phyloP scores from a whole-genome alignment of 2,888 invertebrate genomes.

The Deroplatys truncata region DNA sequence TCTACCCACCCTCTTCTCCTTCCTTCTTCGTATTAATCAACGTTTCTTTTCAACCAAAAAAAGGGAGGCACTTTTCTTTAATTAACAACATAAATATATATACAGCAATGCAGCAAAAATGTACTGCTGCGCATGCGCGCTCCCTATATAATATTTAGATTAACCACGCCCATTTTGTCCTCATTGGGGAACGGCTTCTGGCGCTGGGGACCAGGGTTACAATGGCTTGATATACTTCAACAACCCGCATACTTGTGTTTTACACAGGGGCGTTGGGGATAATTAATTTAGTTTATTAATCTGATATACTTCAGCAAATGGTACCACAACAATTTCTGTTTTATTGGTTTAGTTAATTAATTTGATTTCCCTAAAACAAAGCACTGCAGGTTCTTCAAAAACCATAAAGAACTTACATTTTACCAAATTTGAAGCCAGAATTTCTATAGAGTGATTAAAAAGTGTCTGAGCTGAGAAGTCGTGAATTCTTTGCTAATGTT shows the following conservation, averaged over 20 bases:
- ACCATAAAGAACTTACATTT: too few relatives aligned
- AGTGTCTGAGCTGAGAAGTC: too few relatives aligned
- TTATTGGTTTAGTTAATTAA: too few relatives aligned
- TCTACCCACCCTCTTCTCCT: background rate
- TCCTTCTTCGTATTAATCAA: conserved; percentile 24
- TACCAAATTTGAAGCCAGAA: too few relatives aligned
- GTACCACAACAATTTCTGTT: too few relatives aligned
- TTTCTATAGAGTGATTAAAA: too few relatives aligned
- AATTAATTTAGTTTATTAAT: too few relatives aligned
- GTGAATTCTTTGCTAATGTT: too few relatives aligned
- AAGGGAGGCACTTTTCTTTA: conserved; percentile 28
- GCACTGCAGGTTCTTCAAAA: too few relatives aligned
- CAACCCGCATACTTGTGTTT: background rate
- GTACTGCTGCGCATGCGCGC: background rate
- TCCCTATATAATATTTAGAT: background rate
- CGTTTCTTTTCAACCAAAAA: conserved; percentile 18
- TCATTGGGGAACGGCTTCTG: background rate
- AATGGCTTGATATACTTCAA: background rate
- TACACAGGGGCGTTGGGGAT: too few relatives aligned
- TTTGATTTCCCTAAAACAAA: too few relatives aligned
- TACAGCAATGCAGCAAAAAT: background rate
- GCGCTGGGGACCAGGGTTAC: background rate
- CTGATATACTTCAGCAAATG: too few relatives aligned
- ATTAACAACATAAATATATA: conserved; percentile 29
- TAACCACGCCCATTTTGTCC: conserved; percentile 4